Percentiles rank a stretch among this genome's conserved stretches.
Conservation (phyloP, 2,113 vertebrate genomes). For the Microtus ochrogaster region DNA sequence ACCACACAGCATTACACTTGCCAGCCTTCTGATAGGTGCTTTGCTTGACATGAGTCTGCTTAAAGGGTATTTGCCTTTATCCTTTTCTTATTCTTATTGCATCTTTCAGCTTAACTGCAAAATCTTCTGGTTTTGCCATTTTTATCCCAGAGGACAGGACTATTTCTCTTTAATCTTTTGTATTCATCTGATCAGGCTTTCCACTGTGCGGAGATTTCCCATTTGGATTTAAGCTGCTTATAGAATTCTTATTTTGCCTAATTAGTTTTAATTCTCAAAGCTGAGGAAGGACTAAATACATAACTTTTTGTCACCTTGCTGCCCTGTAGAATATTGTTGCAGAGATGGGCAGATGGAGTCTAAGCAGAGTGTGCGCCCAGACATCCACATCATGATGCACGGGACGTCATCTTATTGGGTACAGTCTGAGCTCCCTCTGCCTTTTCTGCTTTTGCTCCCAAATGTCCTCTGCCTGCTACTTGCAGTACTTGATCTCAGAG, state of each 20-base stretch:
- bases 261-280: constrained; percentile 78
- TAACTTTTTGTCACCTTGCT: neutral
- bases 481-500: neutral
- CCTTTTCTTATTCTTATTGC: constrained; percentile 76
- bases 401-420: neutral
- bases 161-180: constrained; percentile 78
- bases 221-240: constrained; percentile 80
- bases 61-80: constrained; percentile 77
- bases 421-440: neutral
- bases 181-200: constrained; percentile 77
- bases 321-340: neutral
- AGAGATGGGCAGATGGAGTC: neutral
- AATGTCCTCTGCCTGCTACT: constrained; percentile 37
- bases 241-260: constrained; percentile 78
- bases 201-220: constrained; percentile 63
- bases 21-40: constrained; percentile 64
- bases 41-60: constrained; percentile 75
- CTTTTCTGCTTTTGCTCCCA: neutral
- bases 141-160: constrained; percentile 75
- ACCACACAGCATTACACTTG: neutral
- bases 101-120: constrained; percentile 77
- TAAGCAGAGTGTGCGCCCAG: neutral
- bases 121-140: constrained; percentile 79
- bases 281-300: constrained; percentile 63
- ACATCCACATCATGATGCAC: neutral